Evolutionary conservation across 2,113 vertebrate species (phyloP), one percentile per base, ranked within the genome.

Genomic region (Thamnaconus septentrionalis): DNA sequence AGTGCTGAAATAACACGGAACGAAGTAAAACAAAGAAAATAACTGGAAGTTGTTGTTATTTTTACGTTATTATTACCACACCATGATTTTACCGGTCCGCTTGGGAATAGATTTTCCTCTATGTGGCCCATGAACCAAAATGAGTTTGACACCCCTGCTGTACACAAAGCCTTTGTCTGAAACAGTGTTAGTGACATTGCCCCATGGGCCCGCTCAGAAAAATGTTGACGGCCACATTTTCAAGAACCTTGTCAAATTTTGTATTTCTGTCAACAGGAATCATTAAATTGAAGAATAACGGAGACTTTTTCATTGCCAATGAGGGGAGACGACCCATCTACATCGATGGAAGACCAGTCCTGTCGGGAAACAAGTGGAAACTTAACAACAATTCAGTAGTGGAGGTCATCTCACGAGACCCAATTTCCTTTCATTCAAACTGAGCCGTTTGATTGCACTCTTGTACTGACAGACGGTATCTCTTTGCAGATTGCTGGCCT

Each of bases 311-410:
- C 82, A 94, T 98, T 2, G 96, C 95, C 46, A 98, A 97, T 0
- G 96, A 98, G 84, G 96, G 96, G 31, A 91, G 95, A 8, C 90
- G 96, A 63, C 95, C 96, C 18, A 94, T 98, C 82, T 98, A 97
- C 69, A 96, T 98, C 0, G 96, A 98, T 0, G 96, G 96, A 5
- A 92, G 96, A 73, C 96, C 96, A 0, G 96, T 98, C 41, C 91
- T 98, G 1, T 93, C 95, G 0, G 96, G 96, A 4, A 96, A 93
- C 89, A 98, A 97, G 66, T 98, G 96, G 95, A 96, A 96, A 70
- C 93, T 98, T 51, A 98, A 94, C 89, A 97, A 98, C 88, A 98
- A 98, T 86, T 96, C 95, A 0, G 96, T 97, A 56, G 94, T 98
- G 69, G 96, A 98, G 92, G 96, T 96, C 48, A 46, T 83, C 89